phyloP scores from a whole-genome alignment of 2,888 invertebrate genomes.

The Ectemnius lituratus region DNA sequence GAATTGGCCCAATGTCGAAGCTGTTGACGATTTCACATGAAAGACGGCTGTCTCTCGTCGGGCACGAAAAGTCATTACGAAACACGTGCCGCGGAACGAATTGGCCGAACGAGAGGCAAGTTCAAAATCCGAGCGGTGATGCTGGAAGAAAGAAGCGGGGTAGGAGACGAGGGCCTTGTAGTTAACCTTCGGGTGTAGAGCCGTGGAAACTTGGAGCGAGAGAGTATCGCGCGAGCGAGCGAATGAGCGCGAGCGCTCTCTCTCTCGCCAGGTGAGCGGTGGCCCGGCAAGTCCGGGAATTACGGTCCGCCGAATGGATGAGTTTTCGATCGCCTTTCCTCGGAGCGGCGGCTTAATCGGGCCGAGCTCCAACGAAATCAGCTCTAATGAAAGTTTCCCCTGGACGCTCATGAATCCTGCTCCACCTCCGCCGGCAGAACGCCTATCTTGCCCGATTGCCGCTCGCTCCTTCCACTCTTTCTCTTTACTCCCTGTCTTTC shows the following conservation, averaged over 20 bases:
- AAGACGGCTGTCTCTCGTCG: too few species aligned
- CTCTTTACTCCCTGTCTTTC: not conserved
- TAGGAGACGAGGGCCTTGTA: slow-evolving; percentile 25
- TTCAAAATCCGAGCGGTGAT: slow-evolving; percentile 38
- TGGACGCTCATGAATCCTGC: slow-evolving; percentile 42
- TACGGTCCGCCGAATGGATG: slow-evolving; percentile 15
- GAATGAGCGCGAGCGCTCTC: not conserved
- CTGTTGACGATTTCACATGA: slow-evolving; percentile 27
- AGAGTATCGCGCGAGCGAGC: slow-evolving; percentile 22
- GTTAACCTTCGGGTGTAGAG: slow-evolving; percentile 25
- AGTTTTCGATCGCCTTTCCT: slow-evolving; percentile 32
- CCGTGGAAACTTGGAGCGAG: slow-evolving; percentile 18
- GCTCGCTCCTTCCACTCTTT: not conserved
- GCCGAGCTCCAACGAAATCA: slow-evolving; percentile 49
- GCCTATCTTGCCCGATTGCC: not conserved
- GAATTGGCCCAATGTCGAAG: not conserved
- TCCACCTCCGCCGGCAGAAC: slow-evolving; percentile 13
- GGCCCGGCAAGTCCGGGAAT: slow-evolving; percentile 15
- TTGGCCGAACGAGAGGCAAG: slow-evolving; percentile 25
- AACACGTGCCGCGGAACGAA: slow-evolving; percentile 38
- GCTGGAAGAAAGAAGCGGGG: not conserved
- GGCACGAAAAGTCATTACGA: slow-evolving; percentile 37
- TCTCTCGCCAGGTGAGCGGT: slow-evolving; percentile 6
- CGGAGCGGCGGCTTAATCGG: slow-evolving; percentile 26
- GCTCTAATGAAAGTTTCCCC: slow-evolving; percentile 56